Base-by-base conservation (phyloP, 1,140 invertebrate genomes). In the Frieseomelitta varia region DNA sequence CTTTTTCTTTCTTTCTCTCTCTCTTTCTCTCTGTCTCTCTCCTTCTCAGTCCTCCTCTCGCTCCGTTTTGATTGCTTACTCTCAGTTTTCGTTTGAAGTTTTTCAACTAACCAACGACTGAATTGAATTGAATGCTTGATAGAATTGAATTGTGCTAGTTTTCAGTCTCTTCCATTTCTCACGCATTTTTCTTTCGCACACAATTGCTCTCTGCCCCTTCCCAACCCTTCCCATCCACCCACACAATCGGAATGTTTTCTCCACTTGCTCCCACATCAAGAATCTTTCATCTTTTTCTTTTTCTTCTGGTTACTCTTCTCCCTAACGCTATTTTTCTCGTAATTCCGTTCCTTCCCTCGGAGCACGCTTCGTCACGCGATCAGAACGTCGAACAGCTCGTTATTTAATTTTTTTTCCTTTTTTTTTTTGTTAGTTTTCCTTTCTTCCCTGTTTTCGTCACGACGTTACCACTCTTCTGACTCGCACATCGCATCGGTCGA, bases 1-100 rank as follows among this genome's bases (percentile, higher is more conserved):
- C n/a, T n/a, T n/a, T n/a, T n/a, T 55, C 6, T 19, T 2, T 17
- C 17, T 55, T 17, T 4, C 53, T 17, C 3, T 58, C 19, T 61
- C 8, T n/a, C 51, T 55, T 11, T 55, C 63, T 63, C 56, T 21
- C 56, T 12, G 8, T 58, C 24, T 73, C 12, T 85, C 30, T 61
- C n/a, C 2, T 67, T 47, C 71, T 30, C n/a, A 0, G 6, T 30
- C 6, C 39, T 15, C 53, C 51, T 56, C 39, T 65, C 47, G 24
- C 12, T 58, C 55, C 1, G 65, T 85, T 71, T 47, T 78, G 55
- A 72, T 84, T 76, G 81, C 58, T 83, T 81, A 47, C 6, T 58
- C 47, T 47, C n/a, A 77, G n/a, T 34, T 47, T 74, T 80, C 51
- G n/a, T 39, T n/a, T 75, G 17, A n/a, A 21, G 1, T 19, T 47